Evolutionary conservation across 2,797 vertebrate species (phyloP), one percentile per base, ranked within the genome.

Genomic region (Lagodon rhomboides): DNA sequence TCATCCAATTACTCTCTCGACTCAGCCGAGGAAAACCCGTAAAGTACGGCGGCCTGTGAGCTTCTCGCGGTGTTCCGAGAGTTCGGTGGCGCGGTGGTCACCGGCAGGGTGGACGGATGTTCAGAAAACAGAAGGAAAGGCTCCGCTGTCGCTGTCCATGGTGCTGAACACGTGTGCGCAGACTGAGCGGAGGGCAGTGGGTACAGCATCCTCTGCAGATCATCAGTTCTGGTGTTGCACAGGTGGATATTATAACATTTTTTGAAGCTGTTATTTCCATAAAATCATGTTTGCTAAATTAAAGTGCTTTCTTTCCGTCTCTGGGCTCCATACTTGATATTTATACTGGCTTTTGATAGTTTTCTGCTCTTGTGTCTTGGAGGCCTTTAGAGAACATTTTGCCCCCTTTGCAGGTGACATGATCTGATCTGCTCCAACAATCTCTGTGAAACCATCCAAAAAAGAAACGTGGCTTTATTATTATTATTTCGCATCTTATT

Each of bases 61-160:
- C 67, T 73, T 69, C 16, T 47, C 3, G 46, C 22, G 50, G 18
- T 63, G 60, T 77, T n/a, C 34, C 46, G 53, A 70, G 18, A 56
- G 50, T 13, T 11, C 38, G n/a, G n/a, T n/a, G n/a, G n/a, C n/a
- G n/a, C n/a, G n/a, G 6, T 6, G n/a, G 27, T 38, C 55, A 25
- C 16, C 43, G 30, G 12, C 64, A 25, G 49, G 13, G 8, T 10
- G 49, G 46, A 22, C 38, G 23, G 70, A 58, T 30, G 64, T 17
- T 30, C n/a, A 16, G 38, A 38, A 22, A 55, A 47, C 51, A 30
- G 44, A 71, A n/a, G n/a, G 8, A 2, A 4, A 0, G 23, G 15
- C 18, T 22, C 16, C 44, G 17, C 3, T 61, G 66, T 85, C 25
- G 34, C 84, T 90, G 86, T 82, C 85, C 84, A 41, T 79, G 82